phyloP scores from a whole-genome alignment of 2,113 vertebrate genomes.

The Muscicapa adusta region DNA sequence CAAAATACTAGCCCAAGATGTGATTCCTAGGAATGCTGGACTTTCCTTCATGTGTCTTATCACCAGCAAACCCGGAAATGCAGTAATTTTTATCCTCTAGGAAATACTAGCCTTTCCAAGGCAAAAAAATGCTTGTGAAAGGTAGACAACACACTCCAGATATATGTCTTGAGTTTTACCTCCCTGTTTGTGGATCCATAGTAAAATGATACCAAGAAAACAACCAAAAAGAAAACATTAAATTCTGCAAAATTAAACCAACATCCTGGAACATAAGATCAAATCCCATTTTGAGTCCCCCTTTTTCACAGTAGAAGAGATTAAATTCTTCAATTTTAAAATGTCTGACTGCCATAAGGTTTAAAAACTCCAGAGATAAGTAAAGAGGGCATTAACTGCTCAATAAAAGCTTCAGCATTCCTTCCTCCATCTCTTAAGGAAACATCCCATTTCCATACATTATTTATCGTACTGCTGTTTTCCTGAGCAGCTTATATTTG shows the following conservation, averaged over 20 bases:
- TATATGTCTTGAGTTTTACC: not conserved
- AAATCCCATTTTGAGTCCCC: not conserved
- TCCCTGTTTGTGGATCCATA: not conserved
- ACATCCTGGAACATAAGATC: not conserved
- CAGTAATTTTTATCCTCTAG: not conserved
- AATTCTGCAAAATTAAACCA: not conserved
- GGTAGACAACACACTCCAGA: not conserved
- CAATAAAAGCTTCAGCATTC: not conserved
- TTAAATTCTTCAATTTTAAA: not conserved
- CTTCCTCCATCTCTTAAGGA: not conserved
- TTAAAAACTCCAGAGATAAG: not conserved
- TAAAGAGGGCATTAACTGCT: not conserved
- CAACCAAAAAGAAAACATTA: not conserved
- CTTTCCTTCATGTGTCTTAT: not conserved
- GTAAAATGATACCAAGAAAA: not conserved
- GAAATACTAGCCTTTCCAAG: not conserved
- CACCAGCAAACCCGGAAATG: not conserved
- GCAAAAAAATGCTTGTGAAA: not conserved
- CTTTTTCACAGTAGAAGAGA: not conserved
- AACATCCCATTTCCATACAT: slow-evolving; percentile 5
- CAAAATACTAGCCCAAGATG: not conserved
- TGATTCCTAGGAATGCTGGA: not conserved
- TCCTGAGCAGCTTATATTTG: not conserved
- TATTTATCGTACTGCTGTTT: not conserved
- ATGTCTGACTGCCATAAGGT: not conserved